Base-by-base conservation (phyloP, 2,113 vertebrate species). In the Neogobius melanostomus region DNA sequence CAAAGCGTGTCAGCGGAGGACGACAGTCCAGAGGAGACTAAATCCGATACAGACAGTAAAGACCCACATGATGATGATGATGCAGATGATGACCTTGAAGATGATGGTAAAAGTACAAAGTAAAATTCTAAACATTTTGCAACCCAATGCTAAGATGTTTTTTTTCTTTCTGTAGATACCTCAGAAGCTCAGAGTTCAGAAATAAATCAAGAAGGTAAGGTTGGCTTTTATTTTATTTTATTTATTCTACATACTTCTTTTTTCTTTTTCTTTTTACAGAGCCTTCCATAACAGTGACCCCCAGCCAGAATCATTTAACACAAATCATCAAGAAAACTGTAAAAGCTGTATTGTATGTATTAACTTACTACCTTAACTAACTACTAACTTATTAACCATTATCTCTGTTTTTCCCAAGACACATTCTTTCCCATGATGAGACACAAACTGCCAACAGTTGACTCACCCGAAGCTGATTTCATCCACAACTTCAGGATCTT, bases 11-110 rank as follows among this genome's bases (percentile, higher is more conserved):
- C 79, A 48, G 16, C 53, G 15, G 48, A 44, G 57, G 83, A 89
- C 21, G 75, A 84, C 44, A 89, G 89, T 77, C 44, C 75, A 68
- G 86, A 91, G 56, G 72, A 62, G 4, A 80, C 71, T 42, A 66
- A 61, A 68, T 51, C 36, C 65, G 56, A 80, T 59, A 74, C 62
- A 49, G 62, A 43, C 1, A 76, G 61, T 14, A 77, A 69, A 80
- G 80, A 66, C 64, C 64, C 57, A 75, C 73, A 82, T 8, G 52
- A 1, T 28, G 69, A 77, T 42, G 49, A 44, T 45, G 59, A 61
- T 15, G 10, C 8, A n/a, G 42, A 61, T 43, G 59, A 61, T 61
- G 59, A 60, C 28, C 11, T 44, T 43, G 57, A 60, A 6, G 57
- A 77, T 43, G 74, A 83, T 14, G 85, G 85, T 82, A 71, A 77